Evolutionary conservation across 2,888 invertebrate species (phyloP), one percentile per base, ranked within the genome.

Genomic region (Rhagium mordax): DNA sequence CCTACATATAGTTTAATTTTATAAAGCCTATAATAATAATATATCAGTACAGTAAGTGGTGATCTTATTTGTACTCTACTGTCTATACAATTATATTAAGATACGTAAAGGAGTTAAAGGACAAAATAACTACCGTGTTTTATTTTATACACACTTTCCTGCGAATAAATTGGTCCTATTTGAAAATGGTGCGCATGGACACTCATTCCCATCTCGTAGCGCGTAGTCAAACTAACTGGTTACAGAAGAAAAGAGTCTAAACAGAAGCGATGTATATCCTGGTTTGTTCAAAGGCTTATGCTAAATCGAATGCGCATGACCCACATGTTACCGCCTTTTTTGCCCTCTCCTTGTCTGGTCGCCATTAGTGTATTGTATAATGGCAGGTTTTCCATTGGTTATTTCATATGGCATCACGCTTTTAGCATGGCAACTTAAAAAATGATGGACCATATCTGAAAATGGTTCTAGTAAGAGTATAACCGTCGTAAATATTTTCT

Each of bases 351-450:
- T 72, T 74, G 72, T 47, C 47, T 75, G 71, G 86, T 85, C 85
- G 85, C 84, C 85, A 87, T 87, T 84, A 84, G 82, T 82, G 83
- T 84, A 72, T 77, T 81, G 79, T 80, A 79, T 86, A 86, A 86
- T 86, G 80, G 83, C 82, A 83, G 80, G 83, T 81, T 83, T 82
- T 77, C 81, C 74, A 87, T 87, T 87, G 87, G 87, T 81, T 72
- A 78, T 61, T 71, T 70, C 75, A 77, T 77, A 79, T 82, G 82
- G 83, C 81, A 82, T 83, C 84, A 84, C 83, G 83, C 79, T 85
- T 85, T 84, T 84, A 85, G 84, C 81, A 85, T 84, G 83, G 84
- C 84, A 83, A 80, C 82, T 75, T 49, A 41, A 71, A 70, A 70
- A 75, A 73, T 72, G 75, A 74, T 70, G 75, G 71, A 69, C 73